Evolutionary conservation across 2,113 vertebrate species (phyloP), one percentile per base, ranked within the genome.

Genomic region (Leiothrix lutea): DNA sequence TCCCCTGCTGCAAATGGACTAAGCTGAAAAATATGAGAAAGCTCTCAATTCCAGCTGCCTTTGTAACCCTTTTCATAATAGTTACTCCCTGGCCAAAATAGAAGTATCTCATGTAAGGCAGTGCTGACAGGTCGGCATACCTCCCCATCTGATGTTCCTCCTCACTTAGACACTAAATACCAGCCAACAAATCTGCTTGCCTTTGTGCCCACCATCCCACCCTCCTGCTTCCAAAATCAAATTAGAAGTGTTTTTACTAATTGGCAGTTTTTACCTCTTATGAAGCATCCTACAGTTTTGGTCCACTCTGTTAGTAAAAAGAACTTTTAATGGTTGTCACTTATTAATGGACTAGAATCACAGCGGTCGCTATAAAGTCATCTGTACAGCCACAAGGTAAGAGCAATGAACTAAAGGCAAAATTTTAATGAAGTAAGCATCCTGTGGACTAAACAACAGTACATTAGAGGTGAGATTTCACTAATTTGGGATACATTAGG

Each of bases 381-480:
- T 92, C 95, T 97, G 74, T 44, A 42, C 54, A 95, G 69, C 82
- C 83, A 96, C 75, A 97, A 88, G 6, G 51, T 93, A 96, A 97
- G 98, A 97, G 89, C 95, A 98, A 97, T 96, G 95, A 98, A 93
- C 85, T 86, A 95, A 97, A 93, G 53, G 61, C 84, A 93, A 97
- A 94, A 97, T 97, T 95, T 96, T 96, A 97, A 96, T 93, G 90
- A 97, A 96, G 79, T 19, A 66, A 81, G 64, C 67, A 94, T 97
- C 90, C 88, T 97, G 64, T 96, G 74, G 89, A 92, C 88, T 94
- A 72, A 96, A 91, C 79, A 94, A 36, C 95, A 91, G 86, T 92
- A 80, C 74, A 93, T 94, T 90, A 94, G 42, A 96, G 70, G 36
- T 29, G 82, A 48, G 73, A 64, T 81, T 88, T 92, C 80, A 51